These are phyloP conservation scores for Arctocebus calabarensis DNA, from an alignment of 2,797 vertebrate genomes.

Conservation along the genomic window DNA sequence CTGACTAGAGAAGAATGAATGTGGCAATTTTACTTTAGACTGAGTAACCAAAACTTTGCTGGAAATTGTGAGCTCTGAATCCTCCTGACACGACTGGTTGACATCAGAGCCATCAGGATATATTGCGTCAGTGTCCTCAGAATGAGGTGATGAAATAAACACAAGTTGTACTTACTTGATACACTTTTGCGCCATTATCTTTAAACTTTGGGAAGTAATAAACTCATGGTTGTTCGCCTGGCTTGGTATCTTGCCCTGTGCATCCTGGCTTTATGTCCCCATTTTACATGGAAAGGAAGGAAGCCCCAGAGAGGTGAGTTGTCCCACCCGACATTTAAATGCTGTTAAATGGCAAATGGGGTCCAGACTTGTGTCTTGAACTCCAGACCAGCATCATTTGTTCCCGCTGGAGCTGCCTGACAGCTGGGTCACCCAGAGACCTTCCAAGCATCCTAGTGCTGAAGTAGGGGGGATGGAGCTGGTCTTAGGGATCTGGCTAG, in stretches of 20 bases:
- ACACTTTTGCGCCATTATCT: background rate
- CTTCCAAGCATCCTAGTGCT: background rate
- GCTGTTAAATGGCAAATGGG: background rate
- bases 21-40: background rate
- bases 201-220: background rate
- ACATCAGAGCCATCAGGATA: background rate
- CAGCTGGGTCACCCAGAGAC: background rate
- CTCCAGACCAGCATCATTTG: background rate
- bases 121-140: background rate
- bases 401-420: no score
- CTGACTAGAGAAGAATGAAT: constrained; percentile 36
- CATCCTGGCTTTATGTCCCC: no score
- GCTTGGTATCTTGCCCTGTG: no score
- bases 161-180: background rate
- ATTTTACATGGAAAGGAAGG: background rate
- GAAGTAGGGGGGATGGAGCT: background rate
- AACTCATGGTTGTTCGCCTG: background rate
- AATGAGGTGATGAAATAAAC: background rate
- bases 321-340: background rate
- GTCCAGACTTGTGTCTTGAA: background rate
- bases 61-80: background rate
- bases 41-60: constrained; percentile 37
- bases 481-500: background rate
- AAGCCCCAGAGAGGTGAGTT: background rate
- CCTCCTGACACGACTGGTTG: background rate